Base-by-base conservation (phyloP, 1,140 invertebrate genomes). In the Capitella teleta region DNA sequence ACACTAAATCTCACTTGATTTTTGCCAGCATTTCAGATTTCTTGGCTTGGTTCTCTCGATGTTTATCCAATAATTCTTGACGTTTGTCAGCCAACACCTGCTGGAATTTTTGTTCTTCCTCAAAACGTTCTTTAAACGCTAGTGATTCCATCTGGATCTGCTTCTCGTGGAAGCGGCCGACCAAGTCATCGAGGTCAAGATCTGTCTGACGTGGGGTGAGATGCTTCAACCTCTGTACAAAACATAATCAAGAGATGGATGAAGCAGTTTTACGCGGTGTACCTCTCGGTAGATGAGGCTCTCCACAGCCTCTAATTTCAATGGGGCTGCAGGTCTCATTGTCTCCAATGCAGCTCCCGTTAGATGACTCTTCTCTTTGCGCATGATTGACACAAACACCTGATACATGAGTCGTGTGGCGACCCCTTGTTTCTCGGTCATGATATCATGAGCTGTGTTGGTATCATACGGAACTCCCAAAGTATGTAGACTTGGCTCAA, bases 311-410 rank as follows among this genome's bases (percentile, higher is more conserved):
- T 62, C 63, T 16, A 72, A 60, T 51, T 71, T 72, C n/a, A 63
- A 62, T 28, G 63, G 65, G 19, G 70, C 68, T 38, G 65, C 61
- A 10, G 70, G 63, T 19, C 62, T 61, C 60, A 72, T 71, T 8
- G 68, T 70, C 61, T 72, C 68, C 68, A 72, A 70, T 48, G 68
- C 66, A 57, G 67, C 61, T 34, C 66, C 66, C 38, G 71, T 73
- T n/a, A 73, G 54, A 52, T 66, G 68, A 4, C 62, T 56, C 41
- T 71, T 72, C 52, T 68, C 64, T 54, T 73, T 73, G 49, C 68
- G 67, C 34, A 60, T 70, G n/a, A 73, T 55, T 24, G 68, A 64
- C n/a, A 72, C 63, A 54, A 70, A 73, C 18, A 73, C 53, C 52
- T 73, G 68, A 47, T 73, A 73, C 56, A 73, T 58, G 5, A 72